Conservation (phyloP, 2,113 vertebrate genomes). For the Sisor rabdophorus region DNA sequence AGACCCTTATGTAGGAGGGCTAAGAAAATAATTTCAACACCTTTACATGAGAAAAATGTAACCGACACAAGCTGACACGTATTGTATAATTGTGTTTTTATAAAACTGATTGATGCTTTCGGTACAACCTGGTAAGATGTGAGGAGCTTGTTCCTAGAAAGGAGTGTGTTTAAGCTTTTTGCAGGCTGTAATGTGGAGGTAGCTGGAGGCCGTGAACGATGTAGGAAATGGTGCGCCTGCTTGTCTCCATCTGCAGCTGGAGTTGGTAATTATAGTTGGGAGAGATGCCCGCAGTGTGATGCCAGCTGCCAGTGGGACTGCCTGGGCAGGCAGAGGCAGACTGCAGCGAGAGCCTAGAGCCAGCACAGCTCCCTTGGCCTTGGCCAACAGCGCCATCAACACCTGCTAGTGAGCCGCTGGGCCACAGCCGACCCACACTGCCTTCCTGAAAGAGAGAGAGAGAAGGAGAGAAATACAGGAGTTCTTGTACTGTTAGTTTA, state of each 20-base stretch:
- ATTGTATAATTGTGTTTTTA: neutral
- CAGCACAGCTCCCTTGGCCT: constrained; percentile 77
- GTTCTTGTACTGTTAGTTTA: constrained; percentile 3
- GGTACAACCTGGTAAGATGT: constrained; percentile 6
- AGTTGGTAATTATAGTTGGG: constrained; percentile 90
- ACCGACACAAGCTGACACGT: constrained; percentile 6
- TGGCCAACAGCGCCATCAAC: constrained; percentile 85
- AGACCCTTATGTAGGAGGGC: constrained; percentile 12
- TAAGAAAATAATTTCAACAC: constrained; percentile 18
- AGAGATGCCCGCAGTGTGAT: constrained; percentile 80
- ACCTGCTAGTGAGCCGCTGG: constrained; percentile 84
- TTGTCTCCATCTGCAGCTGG: constrained; percentile 88
- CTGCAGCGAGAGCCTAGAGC: constrained; percentile 57
- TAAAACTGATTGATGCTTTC: constrained; percentile 4
- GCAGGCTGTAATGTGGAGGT: constrained; percentile 60
- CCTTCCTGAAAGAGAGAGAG: constrained; percentile 26
- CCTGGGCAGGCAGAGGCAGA: constrained; percentile 69
- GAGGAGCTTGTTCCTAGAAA: constrained; percentile 26
- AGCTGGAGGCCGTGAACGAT: constrained; percentile 78
- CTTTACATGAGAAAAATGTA: constrained; percentile 6
- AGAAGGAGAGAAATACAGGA: neutral
- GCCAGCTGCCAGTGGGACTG: constrained; percentile 87
- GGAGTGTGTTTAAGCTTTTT: constrained; percentile 29
- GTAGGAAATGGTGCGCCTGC: constrained; percentile 84
- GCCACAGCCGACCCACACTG: constrained; percentile 53